Conservation (phyloP, 2,888 invertebrate genomes). For the Adelphocoris suturalis region DNA sequence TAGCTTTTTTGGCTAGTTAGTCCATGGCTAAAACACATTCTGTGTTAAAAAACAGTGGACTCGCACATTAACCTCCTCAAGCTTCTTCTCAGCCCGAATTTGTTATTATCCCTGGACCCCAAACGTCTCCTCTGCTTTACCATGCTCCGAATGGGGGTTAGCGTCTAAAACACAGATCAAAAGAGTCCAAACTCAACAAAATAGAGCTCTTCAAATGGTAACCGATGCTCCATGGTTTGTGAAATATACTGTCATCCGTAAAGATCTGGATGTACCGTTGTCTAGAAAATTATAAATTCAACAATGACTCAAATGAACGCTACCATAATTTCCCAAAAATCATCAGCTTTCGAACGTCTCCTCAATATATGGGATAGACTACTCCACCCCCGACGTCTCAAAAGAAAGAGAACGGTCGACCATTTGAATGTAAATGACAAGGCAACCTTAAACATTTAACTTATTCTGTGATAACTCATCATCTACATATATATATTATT, state of each 20-base stretch:
- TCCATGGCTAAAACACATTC: too few relatives aligned
- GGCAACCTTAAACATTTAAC: neutral
- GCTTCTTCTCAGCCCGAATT: neutral
- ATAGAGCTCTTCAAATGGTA: neutral
- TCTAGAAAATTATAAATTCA: neutral
- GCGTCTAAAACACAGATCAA: neutral
- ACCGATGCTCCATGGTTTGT: neutral
- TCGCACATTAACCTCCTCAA: neutral
- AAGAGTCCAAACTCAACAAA: constrained; percentile 25
- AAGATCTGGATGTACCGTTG: neutral
- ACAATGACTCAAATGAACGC: neutral
- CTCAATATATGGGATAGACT: constrained; percentile 23
- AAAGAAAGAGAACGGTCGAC: constrained; percentile 15
- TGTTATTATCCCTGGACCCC: neutral
- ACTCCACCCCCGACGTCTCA: neutral
- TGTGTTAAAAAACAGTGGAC: too few relatives aligned
- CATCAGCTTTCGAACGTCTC: neutral
- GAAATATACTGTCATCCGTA: neutral
- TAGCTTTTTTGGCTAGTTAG: too few relatives aligned
- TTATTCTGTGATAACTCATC: neutral
- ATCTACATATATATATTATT: neutral
- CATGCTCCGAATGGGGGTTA: neutral
- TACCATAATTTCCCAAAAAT: neutral
- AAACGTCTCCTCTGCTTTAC: neutral
- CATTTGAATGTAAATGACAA: neutral